These are phyloP conservation scores for Acanthurus tractus DNA, from an alignment of 2,797 vertebrate genomes.

Conservation along the genomic window DNA sequence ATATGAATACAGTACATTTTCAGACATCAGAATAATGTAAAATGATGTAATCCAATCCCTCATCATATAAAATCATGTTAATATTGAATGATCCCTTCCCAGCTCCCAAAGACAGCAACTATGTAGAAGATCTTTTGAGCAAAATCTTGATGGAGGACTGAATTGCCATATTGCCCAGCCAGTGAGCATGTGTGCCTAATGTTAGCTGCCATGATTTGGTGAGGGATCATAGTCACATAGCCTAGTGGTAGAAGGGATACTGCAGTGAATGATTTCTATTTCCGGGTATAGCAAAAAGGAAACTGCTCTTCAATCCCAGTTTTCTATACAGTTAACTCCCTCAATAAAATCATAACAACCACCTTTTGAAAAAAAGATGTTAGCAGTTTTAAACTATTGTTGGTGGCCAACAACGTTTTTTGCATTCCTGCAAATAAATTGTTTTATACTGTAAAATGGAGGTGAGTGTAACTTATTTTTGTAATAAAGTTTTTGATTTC, in stretches of 20 bases:
- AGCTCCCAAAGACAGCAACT: slow-evolving; percentile 54
- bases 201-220: slow-evolving; percentile 66
- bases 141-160: slow-evolving; percentile 62
- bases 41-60: slow-evolving; percentile 61
- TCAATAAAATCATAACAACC: slow-evolving; percentile 95
- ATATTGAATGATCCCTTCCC: slow-evolving; percentile 71
- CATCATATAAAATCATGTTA: slow-evolving; percentile 72
- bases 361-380: slow-evolving; percentile 94
- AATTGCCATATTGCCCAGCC: slow-evolving; percentile 76
- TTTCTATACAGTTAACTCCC: slow-evolving; percentile 99
- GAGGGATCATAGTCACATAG: slow-evolving; percentile 74
- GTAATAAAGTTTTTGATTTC: slow-evolving; percentile 99
- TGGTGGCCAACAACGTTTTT: slow-evolving; percentile 99
- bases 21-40: slow-evolving; percentile 76
- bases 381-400: slow-evolving; percentile 99
- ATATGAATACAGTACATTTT: slow-evolving; percentile 89
- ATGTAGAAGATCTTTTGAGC: slow-evolving; percentile 57
- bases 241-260: slow-evolving; percentile 94
- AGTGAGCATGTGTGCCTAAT: slow-evolving; percentile 72
- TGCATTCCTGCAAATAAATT: slow-evolving; percentile 99
- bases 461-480: slow-evolving; percentile 99
- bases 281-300: slow-evolving; percentile 88
- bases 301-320: slow-evolving; percentile 90
- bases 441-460: slow-evolving; percentile 99
- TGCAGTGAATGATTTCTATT: slow-evolving; percentile 93